Percentiles rank a stretch among this genome's conserved stretches.
Evolutionary conservation across 2,888 invertebrate genomes (phyloP).

Genomic region (Crepidodera aurea): DNA sequence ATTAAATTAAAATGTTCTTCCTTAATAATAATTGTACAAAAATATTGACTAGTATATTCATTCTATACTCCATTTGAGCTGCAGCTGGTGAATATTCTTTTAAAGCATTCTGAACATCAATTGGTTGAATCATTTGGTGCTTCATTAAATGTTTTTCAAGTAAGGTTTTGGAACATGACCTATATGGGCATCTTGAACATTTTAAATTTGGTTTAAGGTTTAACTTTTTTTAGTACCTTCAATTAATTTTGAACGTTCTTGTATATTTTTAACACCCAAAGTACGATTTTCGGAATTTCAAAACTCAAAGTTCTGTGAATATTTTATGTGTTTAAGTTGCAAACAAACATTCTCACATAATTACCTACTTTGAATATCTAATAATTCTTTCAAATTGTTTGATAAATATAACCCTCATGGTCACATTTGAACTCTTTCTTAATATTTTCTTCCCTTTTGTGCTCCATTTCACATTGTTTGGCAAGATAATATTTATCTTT

Average conservation of each 20-base stretch:
- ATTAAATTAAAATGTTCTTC: too few relatives aligned
- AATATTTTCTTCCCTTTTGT: conserved; percentile 13
- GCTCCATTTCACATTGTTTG: conserved; percentile 32
- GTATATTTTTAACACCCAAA: too few relatives aligned
- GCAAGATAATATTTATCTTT: conserved; percentile 32
- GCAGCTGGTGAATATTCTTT: neutral
- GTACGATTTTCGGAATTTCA: too few relatives aligned
- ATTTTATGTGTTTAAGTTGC: too few relatives aligned
- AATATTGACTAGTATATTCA: neutral
- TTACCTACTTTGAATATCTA: conserved; percentile 23
- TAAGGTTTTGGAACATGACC: conserved; percentile 19
- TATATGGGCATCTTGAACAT: conserved; percentile 33
- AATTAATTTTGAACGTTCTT: too few relatives aligned
- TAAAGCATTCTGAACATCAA: neutral
- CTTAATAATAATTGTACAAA: conserved; percentile 2
- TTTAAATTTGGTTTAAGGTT: conserved; percentile 22
- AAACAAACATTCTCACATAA: too few relatives aligned
- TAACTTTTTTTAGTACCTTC: too few relatives aligned
- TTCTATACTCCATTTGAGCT: neutral
- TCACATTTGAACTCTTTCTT: conserved; percentile 20
- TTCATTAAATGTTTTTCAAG: conserved; percentile 27
- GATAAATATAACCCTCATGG: conserved; percentile 13
- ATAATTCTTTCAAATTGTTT: conserved; percentile 18
- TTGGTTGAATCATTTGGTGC: conserved; percentile 11
- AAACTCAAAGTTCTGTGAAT: too few relatives aligned